Percentiles rank a stretch among this genome's conserved stretches.
phyloP scores from a whole-genome alignment of 2,888 invertebrate species.

The Formica aserva region DNA sequence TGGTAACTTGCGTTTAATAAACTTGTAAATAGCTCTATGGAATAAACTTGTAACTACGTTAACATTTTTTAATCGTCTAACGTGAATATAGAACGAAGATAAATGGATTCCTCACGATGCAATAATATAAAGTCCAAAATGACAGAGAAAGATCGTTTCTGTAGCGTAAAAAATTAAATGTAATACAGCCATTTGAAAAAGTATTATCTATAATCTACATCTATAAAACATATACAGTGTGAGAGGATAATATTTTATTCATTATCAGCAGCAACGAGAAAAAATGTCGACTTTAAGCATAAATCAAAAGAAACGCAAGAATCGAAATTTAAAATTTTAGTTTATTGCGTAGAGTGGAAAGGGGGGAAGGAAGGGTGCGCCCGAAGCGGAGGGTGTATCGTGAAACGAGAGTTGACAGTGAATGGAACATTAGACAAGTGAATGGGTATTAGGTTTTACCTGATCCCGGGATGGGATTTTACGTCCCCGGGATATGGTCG shows the following conservation, averaged over 20 bases:
- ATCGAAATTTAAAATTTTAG: conserved; percentile 11
- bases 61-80: conserved; percentile 10
- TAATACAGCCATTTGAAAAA: not conserved
- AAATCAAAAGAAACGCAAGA: conserved; percentile 25
- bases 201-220: not conserved
- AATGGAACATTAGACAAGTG: not conserved
- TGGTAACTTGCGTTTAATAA: conserved; percentile 37
- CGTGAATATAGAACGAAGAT: not conserved
- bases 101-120: not conserved
- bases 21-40: conserved; percentile 37
- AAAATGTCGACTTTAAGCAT: not conserved
- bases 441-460: conserved; percentile 12
- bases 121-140: not conserved
- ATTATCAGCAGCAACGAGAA: not conserved
- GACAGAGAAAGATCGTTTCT: not conserved
- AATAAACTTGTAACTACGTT: conserved; percentile 16
- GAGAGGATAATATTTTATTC: conserved; percentile 17
- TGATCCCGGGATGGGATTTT: conserved; percentile 5
- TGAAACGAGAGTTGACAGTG: conserved; percentile 17
- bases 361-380: not conserved
- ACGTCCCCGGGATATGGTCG: conserved; percentile 4
- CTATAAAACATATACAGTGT: not conserved
- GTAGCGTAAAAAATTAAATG: not conserved
- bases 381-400: not conserved
- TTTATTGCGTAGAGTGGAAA: not conserved